These are phyloP conservation scores for Oreocharis arfaki DNA, from an alignment of 2,113 vertebrate species.

Conservation along the genomic window DNA sequence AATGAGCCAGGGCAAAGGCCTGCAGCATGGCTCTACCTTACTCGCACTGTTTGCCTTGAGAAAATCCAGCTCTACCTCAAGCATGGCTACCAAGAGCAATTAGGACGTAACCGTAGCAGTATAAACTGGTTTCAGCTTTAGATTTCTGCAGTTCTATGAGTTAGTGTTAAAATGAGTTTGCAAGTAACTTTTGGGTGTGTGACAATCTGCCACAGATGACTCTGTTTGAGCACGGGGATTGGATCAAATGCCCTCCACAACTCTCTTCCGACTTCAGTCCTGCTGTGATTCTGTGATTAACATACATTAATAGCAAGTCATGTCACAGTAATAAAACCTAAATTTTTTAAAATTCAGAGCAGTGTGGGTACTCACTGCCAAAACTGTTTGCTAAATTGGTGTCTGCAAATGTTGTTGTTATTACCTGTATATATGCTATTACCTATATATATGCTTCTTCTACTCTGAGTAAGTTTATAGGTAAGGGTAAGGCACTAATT, in stretches of 20 bases:
- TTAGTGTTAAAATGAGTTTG: background rate
- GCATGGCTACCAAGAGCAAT: background rate
- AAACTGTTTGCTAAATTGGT: background rate
- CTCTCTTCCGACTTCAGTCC: background rate
- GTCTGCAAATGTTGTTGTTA: background rate
- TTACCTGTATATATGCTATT: background rate
- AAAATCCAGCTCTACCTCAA: background rate
- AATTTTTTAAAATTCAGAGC: background rate
- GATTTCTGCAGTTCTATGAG: background rate
- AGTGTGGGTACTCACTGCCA: background rate
- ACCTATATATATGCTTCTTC: too few relatives aligned
- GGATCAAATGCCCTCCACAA: background rate
- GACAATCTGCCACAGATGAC: background rate
- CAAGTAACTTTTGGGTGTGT: background rate
- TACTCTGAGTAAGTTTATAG: background rate
- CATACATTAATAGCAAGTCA: background rate
- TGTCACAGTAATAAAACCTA: background rate
- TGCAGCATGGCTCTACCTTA: background rate
- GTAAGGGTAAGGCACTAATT: background rate
- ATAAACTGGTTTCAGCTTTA: background rate
- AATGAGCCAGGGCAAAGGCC: background rate
- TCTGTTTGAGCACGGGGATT: accelerated
- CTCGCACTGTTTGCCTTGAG: background rate
- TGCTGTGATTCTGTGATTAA: background rate
- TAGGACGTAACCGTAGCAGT: background rate